Percentiles rank a stretch among this genome's conserved stretches.
Conservation (phyloP, 2,888 invertebrate genomes). For the Melikaiella ostensackeni region DNA sequence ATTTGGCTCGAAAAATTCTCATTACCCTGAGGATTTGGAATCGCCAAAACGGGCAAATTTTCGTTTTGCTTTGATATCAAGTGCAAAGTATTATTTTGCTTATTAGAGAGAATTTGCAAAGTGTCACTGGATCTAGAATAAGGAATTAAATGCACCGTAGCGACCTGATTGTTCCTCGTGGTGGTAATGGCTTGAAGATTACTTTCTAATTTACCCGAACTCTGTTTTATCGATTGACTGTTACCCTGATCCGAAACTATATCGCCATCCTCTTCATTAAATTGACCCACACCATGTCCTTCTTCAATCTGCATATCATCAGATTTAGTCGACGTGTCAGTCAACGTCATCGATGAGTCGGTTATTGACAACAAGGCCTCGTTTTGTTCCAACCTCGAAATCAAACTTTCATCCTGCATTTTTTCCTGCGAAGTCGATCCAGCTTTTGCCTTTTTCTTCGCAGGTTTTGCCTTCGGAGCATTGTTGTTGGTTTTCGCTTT, state of each 20-base stretch:
- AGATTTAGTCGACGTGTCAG: slow-evolving; percentile 43
- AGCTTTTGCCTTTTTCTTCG: slow-evolving; percentile 58
- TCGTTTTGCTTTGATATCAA: slow-evolving; percentile 71
- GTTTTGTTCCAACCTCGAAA: slow-evolving; percentile 59
- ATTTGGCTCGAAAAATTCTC: slow-evolving; percentile 70
- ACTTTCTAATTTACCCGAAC: slow-evolving; percentile 28
- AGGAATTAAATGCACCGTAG: slow-evolving; percentile 65
- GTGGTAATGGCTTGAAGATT: slow-evolving; percentile 48
- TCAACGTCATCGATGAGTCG: slow-evolving; percentile 28
- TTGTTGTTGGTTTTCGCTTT: slow-evolving; percentile 71
- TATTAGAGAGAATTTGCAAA: slow-evolving; percentile 52
- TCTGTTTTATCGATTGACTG: slow-evolving; percentile 44
- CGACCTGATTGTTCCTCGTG: slow-evolving; percentile 56
- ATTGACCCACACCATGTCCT: slow-evolving; percentile 32
- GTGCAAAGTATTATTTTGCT: slow-evolving; percentile 67
- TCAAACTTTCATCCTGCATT: slow-evolving; percentile 62
- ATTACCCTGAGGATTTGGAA: slow-evolving; percentile 68
- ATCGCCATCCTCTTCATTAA: slow-evolving; percentile 3
- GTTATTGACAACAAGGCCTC: slow-evolving; percentile 47
- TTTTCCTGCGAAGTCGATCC: slow-evolving; percentile 43
- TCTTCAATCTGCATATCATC: slow-evolving; percentile 52
- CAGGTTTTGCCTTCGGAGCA: slow-evolving; percentile 58
- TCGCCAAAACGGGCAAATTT: slow-evolving; percentile 66
- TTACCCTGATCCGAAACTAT: slow-evolving; percentile 42
- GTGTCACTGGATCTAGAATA: slow-evolving; percentile 57